Conservation (phyloP, 1,140 invertebrate genomes). For the Prorops nasuta region DNA sequence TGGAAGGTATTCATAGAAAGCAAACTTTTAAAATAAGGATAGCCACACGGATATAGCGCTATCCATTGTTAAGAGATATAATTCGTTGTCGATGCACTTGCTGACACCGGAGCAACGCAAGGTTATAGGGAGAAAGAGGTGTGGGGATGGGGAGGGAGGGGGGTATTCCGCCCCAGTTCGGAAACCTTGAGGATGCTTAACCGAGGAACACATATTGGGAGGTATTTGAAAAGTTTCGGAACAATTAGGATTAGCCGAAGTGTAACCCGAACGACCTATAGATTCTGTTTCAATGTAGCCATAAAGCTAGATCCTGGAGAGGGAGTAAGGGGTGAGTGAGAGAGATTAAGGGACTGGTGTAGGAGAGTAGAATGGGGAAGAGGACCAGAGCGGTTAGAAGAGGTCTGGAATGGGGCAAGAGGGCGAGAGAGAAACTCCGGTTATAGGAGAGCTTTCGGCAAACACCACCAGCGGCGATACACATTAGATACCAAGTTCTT, state of each 20-base stretch:
- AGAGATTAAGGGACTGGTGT: background rate
- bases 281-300: constrained; percentile 23
- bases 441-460: constrained; percentile 25
- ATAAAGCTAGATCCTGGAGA: constrained; percentile 20
- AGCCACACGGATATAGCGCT: too few species aligned
- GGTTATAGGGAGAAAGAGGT: too few species aligned
- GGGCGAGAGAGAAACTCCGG: constrained; percentile 3
- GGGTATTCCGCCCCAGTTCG: constrained; percentile 25
- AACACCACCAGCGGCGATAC: constrained; percentile 36
- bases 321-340: background rate
- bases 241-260: constrained; percentile 33
- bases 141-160: too few species aligned
- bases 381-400: background rate
- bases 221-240: constrained; percentile 33
- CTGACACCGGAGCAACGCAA: constrained; percentile 13
- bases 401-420: constrained; percentile 4
- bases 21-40: too few species aligned
- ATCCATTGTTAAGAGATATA: too few species aligned
- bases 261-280: constrained; percentile 23
- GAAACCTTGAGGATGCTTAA: constrained; percentile 26
- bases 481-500: constrained; percentile 42
- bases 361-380: constrained; percentile 2
- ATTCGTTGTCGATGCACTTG: constrained; percentile 21
- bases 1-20: too few species aligned
- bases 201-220: constrained; percentile 23